These are phyloP conservation scores for Galerucella pusilla DNA, from an alignment of 2,888 invertebrate genomes.

Conservation along the genomic window DNA sequence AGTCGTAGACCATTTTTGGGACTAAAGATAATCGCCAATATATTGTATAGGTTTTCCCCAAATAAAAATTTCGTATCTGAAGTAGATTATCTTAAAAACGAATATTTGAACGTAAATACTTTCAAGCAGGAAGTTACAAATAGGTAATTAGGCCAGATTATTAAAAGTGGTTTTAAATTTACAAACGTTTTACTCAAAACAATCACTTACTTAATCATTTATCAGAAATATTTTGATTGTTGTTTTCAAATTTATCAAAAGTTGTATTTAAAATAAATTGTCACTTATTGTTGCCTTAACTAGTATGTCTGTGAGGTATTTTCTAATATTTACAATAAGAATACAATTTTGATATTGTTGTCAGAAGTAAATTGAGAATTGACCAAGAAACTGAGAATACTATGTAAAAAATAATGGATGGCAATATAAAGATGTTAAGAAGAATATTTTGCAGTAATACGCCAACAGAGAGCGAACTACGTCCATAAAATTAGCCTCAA, in stretches of 20 bases:
- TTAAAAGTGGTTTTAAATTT: background rate
- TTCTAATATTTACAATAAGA: too few species aligned
- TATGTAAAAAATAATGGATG: too few species aligned
- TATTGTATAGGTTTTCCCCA: too few species aligned
- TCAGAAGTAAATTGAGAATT: too few species aligned
- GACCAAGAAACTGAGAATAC: too few species aligned
- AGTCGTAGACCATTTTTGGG: too few species aligned
- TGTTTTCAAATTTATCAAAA: background rate
- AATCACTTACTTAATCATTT: background rate
- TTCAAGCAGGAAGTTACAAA: background rate
- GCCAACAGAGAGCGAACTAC: too few species aligned
- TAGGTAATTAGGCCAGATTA: background rate
- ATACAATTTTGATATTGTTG: too few species aligned
- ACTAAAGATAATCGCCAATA: too few species aligned
- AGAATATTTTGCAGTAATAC: too few species aligned
- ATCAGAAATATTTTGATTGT: background rate
- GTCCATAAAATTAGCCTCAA: too few species aligned
- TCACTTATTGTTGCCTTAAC: background rate
- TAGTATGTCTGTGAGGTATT: background rate
- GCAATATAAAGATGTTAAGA: too few species aligned
- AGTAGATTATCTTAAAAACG: background rate
- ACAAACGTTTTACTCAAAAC: background rate
- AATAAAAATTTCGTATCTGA: background rate
- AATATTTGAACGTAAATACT: background rate
- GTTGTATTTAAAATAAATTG: background rate